Evolutionary conservation across 1,140 invertebrate genomes (phyloP), one percentile per base, ranked within the genome.

Genomic region (Portunus trituberculatus): DNA sequence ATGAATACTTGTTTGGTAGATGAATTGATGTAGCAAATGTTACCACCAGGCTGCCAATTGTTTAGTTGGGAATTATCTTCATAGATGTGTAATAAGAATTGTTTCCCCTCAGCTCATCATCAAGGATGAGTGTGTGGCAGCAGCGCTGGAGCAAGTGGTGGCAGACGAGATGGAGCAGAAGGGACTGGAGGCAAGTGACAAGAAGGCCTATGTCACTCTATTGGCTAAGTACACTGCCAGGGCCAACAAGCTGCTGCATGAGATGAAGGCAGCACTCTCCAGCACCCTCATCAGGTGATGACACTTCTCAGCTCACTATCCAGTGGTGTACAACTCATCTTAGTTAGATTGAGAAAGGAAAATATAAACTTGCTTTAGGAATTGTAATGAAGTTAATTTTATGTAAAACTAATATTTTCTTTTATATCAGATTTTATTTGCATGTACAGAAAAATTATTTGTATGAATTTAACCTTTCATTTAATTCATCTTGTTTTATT

Each of bases 251-350:
- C 97, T 98, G n/a, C 96, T 99, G 0, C 97, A 97, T 67, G 97
- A 98, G 89, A 98, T 99, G 98, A 97, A 98, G 92, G 98, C 98
- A 0, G 98, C 97, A 0, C 97, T 98, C 94, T 98, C 98, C 4
- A 98, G 98, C 96, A 97, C 97, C 96, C 97, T 98, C 14, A 97
- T 98, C 39, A 97, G 97, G 97, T 98, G 96, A 92, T 76, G 83
- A 46, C 4, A 14, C n/a, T 28, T 59, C 12, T n/a, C 20, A 76
- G 16, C 12, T n/a, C 6, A 76, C 16, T 59, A 10, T 59, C 12
- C 52, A 59, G 52, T 59, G 16, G 10, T 20, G 16, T 10, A 59
- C 10, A 59, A 59, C 52, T 59, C 39, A 59, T 10, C 10, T 59
- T 14, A 59, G 52, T 39, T 39, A 59, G 8, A 20, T 59, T 4